A percentile compares a stretch with the other conserved stretches of the same genome.
These are phyloP conservation scores for Chrysocyon brachyurus DNA, from an alignment of 2,797 vertebrate genomes.

Conservation along the genomic window DNA sequence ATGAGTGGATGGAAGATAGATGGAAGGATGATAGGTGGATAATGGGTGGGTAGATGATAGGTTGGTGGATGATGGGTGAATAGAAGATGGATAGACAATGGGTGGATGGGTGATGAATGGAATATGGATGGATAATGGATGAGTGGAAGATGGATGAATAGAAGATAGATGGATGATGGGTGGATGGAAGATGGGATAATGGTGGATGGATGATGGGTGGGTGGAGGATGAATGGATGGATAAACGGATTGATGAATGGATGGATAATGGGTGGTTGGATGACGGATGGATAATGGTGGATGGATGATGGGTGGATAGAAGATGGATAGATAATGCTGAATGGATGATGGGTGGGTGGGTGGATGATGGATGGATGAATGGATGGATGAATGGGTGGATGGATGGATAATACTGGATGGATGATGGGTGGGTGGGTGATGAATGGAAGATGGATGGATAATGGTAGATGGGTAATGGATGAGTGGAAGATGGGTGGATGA, in stretches of 20 bases:
- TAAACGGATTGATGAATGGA: background rate
- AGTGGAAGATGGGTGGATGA: background rate
- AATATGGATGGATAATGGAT: background rate
- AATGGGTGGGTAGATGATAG: background rate
- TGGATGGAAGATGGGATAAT: background rate
- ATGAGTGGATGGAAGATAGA: background rate
- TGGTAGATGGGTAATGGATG: too few relatives aligned
- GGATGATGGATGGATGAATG: background rate
- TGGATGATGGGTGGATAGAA: background rate
- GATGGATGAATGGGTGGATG: accelerated
- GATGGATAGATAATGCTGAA: background rate
- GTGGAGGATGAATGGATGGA: too few relatives aligned
- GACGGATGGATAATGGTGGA: background rate
- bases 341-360: background rate
- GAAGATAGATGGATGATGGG: background rate
- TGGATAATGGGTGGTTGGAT: background rate
- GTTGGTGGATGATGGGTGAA: background rate
- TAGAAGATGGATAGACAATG: too few relatives aligned
- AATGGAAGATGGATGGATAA: background rate
- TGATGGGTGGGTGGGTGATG: background rate
- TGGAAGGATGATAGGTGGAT: too few relatives aligned
- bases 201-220: background rate
- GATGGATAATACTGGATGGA: too few relatives aligned
- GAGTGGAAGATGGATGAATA: too few relatives aligned
- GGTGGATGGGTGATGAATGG: too few relatives aligned